Percentiles rank a stretch among this genome's conserved stretches.
Evolutionary conservation across 1,140 invertebrate genomes (phyloP).

Genomic region (Potamilus streckersoni): DNA sequence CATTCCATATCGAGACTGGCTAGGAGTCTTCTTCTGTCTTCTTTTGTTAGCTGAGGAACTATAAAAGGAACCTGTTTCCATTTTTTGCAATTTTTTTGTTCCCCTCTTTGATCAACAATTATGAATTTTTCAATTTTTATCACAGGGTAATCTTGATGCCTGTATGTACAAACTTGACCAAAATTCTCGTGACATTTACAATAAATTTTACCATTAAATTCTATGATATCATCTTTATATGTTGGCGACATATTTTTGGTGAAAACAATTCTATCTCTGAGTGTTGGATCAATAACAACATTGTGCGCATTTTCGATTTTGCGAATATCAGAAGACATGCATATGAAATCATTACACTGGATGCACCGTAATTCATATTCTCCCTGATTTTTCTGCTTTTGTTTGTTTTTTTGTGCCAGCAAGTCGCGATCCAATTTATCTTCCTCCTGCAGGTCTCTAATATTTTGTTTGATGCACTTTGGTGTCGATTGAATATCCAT

Average conservation of each 20-base stretch:
- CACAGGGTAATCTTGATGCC: constrained; percentile 36
- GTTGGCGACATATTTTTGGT: constrained; percentile 9
- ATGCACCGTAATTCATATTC: constrained; percentile 48
- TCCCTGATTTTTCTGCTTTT: constrained; percentile 17
- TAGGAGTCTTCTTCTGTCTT: constrained; percentile 4
- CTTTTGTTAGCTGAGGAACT: constrained; percentile 21
- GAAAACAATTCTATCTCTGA: constrained; percentile 19
- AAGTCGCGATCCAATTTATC: constrained; percentile 30
- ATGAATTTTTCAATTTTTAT: constrained; percentile 46
- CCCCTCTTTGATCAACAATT: constrained; percentile 30
- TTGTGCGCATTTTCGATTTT: constrained; percentile 43
- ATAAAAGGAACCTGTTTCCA: constrained; percentile 42
- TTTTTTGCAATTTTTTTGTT: constrained; percentile 27
- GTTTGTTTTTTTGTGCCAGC: constrained; percentile 21
- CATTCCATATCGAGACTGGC: too few species aligned
- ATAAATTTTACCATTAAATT: constrained; percentile 45
- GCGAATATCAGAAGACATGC: constrained; percentile 44
- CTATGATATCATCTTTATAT: constrained; percentile 27
- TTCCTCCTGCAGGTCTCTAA: constrained; percentile 36
- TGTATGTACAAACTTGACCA: constrained; percentile 40
- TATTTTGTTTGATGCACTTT: constrained; percentile 17
- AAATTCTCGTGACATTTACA: constrained; percentile 46
- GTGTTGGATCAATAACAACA: constrained; percentile 36
- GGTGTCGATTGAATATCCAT: constrained; percentile 4
- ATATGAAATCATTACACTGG: constrained; percentile 46